Evolutionary conservation across 2,113 vertebrate genomes (phyloP).

Genomic region (Boleophthalmus pectinirostris): DNA sequence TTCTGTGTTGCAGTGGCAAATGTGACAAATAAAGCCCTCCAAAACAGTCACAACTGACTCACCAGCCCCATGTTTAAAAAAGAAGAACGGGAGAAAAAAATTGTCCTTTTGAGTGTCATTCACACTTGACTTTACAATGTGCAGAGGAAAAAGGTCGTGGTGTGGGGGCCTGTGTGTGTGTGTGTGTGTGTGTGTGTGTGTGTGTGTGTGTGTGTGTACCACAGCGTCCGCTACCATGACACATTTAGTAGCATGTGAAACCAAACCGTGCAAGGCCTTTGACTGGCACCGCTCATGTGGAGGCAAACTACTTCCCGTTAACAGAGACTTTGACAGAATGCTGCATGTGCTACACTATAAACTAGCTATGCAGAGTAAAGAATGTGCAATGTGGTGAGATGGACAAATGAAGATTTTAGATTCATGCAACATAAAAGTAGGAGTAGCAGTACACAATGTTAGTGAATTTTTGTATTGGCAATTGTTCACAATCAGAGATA

Average conservation of each 20-base stretch:
- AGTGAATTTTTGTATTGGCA: too few relatives aligned
- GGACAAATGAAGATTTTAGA: not conserved
- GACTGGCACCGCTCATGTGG: conserved; percentile 47
- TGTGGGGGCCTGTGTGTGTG: conserved; percentile 15
- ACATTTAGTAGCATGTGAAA: conserved; percentile 61
- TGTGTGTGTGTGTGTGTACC: conserved; percentile 34
- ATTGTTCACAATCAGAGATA: too few relatives aligned
- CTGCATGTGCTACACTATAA: not conserved
- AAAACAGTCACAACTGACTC: conserved; percentile 65
- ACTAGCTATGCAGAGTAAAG: not conserved
- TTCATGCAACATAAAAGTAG: not conserved
- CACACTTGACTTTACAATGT: conserved; percentile 48
- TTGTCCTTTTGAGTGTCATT: conserved; percentile 39
- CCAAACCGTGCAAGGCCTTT: conserved; percentile 31
- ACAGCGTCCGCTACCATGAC: conserved; percentile 44
- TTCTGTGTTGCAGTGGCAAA: not conserved
- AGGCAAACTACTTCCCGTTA: conserved; percentile 46
- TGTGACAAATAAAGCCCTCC: conserved; percentile 19
- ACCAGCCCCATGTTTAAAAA: conserved; percentile 35
- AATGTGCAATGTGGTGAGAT: not conserved
- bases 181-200: conserved; percentile 33
- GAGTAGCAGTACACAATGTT: not conserved
- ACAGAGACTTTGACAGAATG: conserved; percentile 20
- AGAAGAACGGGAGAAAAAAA: conserved; percentile 17
- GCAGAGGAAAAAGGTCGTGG: conserved; percentile 38